A percentile compares a stretch with the other conserved stretches of the same genome.
Evolutionary conservation across 1,140 invertebrate species (phyloP).

Genomic region (Pogonomyrmex californicus): DNA sequence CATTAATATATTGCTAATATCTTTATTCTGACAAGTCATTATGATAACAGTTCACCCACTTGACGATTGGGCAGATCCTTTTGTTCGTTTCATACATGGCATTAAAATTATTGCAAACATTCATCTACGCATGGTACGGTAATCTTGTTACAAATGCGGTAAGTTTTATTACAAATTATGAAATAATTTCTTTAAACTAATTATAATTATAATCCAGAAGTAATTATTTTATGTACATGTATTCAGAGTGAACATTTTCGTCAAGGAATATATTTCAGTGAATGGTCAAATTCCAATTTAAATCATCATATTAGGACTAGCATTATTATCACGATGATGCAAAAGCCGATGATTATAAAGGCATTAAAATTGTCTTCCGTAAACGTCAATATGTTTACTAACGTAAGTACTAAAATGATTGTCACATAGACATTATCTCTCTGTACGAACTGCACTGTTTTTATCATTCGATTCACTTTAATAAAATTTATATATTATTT

Average conservation of each 20-base stretch:
- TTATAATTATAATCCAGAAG: background rate
- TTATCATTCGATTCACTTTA: background rate
- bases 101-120: slow-evolving; percentile 39
- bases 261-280: slow-evolving; percentile 37
- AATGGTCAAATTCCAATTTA: slow-evolving; percentile 11
- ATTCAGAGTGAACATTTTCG: slow-evolving; percentile 24
- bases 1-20: too few relatives aligned
- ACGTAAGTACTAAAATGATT: slow-evolving; percentile 30
- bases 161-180: background rate
- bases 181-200: background rate
- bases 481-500: background rate
- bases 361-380: slow-evolving; percentile 34
- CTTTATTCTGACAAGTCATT: background rate
- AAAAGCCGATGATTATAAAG: slow-evolving; percentile 38
- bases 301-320: background rate
- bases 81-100: background rate
- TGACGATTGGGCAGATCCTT: background rate
- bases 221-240: background rate
- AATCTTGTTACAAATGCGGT: slow-evolving; percentile 31
- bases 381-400: slow-evolving; percentile 48
- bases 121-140: slow-evolving; percentile 28
- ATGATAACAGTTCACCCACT: slow-evolving; percentile 14
- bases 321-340: slow-evolving; percentile 35
- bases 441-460: background rate
- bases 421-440: background rate